Evolutionary conservation across 2,888 invertebrate genomes (phyloP).

Genomic region (Operophtera brumata): DNA sequence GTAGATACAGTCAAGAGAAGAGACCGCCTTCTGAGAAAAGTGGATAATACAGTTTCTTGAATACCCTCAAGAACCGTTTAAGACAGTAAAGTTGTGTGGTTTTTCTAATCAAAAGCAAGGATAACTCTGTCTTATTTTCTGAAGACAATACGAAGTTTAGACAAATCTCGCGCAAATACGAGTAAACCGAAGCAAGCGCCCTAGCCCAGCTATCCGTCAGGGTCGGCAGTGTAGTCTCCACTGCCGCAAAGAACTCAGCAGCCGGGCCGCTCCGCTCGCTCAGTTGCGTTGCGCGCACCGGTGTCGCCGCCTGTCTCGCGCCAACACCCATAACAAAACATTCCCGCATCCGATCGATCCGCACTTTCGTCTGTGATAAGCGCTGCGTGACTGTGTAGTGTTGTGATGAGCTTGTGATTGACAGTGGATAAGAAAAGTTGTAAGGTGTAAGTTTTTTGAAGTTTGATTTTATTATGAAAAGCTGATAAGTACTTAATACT

Average conservation of each 20-base stretch:
- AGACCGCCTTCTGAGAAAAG: too few species aligned
- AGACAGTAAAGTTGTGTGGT: too few species aligned
- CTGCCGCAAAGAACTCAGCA: slow-evolving; percentile 2
- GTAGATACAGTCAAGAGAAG: too few species aligned
- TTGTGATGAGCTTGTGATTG: slow-evolving; percentile 58
- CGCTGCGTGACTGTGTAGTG: slow-evolving; percentile 62
- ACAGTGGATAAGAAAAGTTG: slow-evolving; percentile 23
- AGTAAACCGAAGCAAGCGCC: neutral
- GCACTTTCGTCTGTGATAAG: slow-evolving; percentile 37
- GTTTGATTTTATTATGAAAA: neutral
- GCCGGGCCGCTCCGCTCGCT: slow-evolving; percentile 9
- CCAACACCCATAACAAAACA: slow-evolving; percentile 48
- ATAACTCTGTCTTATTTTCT: neutral
- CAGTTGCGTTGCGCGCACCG: slow-evolving; percentile 72
- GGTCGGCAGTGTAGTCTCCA: slow-evolving; percentile 6
- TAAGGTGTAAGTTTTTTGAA: slow-evolving; percentile 17
- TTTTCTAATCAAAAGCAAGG: neutral
- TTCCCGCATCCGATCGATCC: slow-evolving; percentile 70
- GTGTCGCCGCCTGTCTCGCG: slow-evolving; percentile 44
- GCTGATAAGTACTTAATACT: slow-evolving; percentile 9
- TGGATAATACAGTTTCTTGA: too few species aligned
- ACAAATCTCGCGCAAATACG: neutral
- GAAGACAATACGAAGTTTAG: slow-evolving; percentile 8
- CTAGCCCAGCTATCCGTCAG: neutral
- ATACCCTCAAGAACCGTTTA: too few species aligned